Evolutionary conservation across 2,797 vertebrate species (phyloP), one percentile per base, ranked within the genome.

Genomic region (Intellagama lesueurii): DNA sequence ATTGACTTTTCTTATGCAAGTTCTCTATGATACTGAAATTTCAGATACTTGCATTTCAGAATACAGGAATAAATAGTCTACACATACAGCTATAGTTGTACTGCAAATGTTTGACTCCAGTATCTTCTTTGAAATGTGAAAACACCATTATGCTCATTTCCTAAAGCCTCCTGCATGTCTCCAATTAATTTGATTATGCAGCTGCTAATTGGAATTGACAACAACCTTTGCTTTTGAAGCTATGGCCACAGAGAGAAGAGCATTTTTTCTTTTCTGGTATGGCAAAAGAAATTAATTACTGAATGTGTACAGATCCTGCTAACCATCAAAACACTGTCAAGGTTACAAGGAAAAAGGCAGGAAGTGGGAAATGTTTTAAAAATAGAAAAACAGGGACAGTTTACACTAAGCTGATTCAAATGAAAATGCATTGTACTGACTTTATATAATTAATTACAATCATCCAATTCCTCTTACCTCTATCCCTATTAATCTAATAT

Each of bases 121-220:
- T 22, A 9, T 60, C 32, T 2, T 44, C 19, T 75, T 22, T 75
- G 24, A 86, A 81, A 49, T 32, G 26, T 69, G 64, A 72, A 88
- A 90, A 76, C 82, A 24, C 60, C 47, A 90, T 17, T n/a, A 9
- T 44, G 81, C 19, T 44, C 26, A 76, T 87, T 68, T 68, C 70
- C 72, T 52, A 83, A 56, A 52, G 44, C 73, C 3, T 69, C 26
- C 72, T 77, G 70, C 26, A 70, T 30, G 82, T 64, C 3, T 6
- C 12, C 47, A 87, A 35, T 40, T 82, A 68, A 87, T 77, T 87
- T 12, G 5, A 83, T 77, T 66, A 35, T 83, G 44, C 72, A 77
- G 87, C n/a, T 49, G 81, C 80, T 88, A 83, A 88, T 88, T 77
- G 60, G 69, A 88, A 88, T 83, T 68, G 87, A 83, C 81, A 83